Base-by-base conservation (phyloP, 1,140 invertebrate genomes). In the Lasioglossum albipes region DNA sequence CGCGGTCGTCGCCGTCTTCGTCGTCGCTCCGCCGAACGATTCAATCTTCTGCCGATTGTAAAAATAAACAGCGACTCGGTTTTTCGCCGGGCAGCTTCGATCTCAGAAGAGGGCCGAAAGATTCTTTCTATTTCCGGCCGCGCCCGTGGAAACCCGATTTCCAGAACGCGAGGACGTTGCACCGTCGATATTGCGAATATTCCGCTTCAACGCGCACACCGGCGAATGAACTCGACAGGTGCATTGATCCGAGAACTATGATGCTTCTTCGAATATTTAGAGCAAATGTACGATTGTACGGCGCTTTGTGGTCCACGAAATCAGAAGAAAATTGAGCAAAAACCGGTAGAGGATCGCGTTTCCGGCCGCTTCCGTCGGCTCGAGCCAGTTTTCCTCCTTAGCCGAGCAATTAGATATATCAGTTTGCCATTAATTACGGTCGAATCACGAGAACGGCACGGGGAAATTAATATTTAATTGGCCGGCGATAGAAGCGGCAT, bases 11-110 rank as follows among this genome's bases (percentile, higher is more conserved):
- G 54, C n/a, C 18, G n/a, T 42, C 59, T 13, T 54, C 42, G 62
- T 73, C 73, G 75, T 78, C 82, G 61, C 45, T 20, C 65, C 49
- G 79, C 75, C 88, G 85, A 86, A 89, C 85, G 88, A 89, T 89
- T 90, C 87, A 88, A 90, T 90, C 76, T 82, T 82, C 84, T 84
- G 85, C 84, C 84, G 88, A 90, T 90, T 90, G 88, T 88, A 89
- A 89, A 90, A 90, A 90, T 90, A 89, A 90, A 89, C 87, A 70
- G 79, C 36, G 69, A 52, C 71, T 54, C 62, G 42, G 31, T 75
- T 85, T 78, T 83, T 88, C 59, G 75, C 61, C 66, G 77, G 49
- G 45, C 18, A 12, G 45, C 72, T 85, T 85, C 83, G 86, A 88
- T 81, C 86, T 88, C 79, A 85, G 86, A 88, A 88, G 85, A 87